Conservation (phyloP, 1,140 invertebrate species). For the Dreissena polymorpha region DNA sequence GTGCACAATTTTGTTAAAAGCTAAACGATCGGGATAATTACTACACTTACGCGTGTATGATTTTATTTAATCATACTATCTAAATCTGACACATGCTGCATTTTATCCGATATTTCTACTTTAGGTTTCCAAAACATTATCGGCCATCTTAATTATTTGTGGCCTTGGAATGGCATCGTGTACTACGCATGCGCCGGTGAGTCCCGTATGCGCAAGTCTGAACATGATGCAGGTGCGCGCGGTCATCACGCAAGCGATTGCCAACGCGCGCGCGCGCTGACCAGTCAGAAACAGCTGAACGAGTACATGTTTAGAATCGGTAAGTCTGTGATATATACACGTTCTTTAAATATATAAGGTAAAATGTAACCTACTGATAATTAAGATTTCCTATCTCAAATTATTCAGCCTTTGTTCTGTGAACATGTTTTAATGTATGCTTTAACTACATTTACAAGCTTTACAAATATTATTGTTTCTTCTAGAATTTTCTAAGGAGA, state of each 20-base stretch:
- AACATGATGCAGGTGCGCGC: constrained; percentile 29
- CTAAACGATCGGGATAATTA: no score
- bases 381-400: neutral
- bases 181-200: constrained; percentile 34
- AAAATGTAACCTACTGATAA: neutral
- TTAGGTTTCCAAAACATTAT: no score
- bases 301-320: constrained; percentile 38
- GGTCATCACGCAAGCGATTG: constrained; percentile 31
- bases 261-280: constrained; percentile 14
- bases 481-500: no score
- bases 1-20: no score
- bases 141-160: no score
- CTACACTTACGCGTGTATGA: no score
- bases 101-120: no score
- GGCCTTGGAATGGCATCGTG: constrained; percentile 2
- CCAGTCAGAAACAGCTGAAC: constrained; percentile 28
- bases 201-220: constrained; percentile 3
- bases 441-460: no score
- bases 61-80: no score
- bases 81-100: no score
- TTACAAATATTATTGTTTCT: no score
- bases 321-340: neutral
- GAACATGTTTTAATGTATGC: no score
- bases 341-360: neutral
- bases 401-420: neutral